phyloP scores from a whole-genome alignment of 2,113 vertebrate genomes.

The Psophia crepitans region DNA sequence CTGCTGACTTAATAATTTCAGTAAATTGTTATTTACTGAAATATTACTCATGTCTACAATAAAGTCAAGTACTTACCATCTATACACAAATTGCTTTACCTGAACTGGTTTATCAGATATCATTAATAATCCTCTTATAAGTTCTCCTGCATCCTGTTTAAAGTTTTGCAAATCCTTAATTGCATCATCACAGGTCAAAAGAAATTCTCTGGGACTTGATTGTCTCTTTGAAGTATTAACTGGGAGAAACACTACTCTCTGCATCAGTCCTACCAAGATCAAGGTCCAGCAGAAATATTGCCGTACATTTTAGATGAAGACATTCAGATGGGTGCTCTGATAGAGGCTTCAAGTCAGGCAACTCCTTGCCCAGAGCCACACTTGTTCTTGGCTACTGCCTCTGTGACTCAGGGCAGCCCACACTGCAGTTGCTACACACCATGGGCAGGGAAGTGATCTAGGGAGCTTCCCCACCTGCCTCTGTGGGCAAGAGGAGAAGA shows the following conservation, averaged over 20 bases:
- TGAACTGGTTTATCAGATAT: not conserved
- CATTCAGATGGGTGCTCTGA: not conserved
- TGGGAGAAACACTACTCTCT: not conserved
- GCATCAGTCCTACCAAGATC: not conserved
- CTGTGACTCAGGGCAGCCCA: not conserved
- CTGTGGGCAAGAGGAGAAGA: not conserved
- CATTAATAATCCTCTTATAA: not conserved
- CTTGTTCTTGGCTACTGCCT: not conserved
- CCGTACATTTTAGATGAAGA: not conserved
- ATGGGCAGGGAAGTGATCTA: fast-evolving
- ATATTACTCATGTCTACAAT: not conserved
- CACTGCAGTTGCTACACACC: not conserved
- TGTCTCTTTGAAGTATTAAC: not conserved
- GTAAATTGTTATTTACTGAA: not conserved
- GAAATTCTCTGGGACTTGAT: not conserved
- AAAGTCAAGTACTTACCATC: not conserved
- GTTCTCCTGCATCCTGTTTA: not conserved
- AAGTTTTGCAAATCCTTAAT: not conserved
- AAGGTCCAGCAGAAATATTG: not conserved
- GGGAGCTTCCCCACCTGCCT: not conserved
- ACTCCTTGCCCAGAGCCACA: not conserved
- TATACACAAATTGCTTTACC: not conserved
- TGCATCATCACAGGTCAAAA: not conserved
- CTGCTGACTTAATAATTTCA: not conserved
- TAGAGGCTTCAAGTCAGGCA: not conserved